These are phyloP conservation scores for Cuculus canorus DNA, from an alignment of 2,797 vertebrate species.

Conservation along the genomic window DNA sequence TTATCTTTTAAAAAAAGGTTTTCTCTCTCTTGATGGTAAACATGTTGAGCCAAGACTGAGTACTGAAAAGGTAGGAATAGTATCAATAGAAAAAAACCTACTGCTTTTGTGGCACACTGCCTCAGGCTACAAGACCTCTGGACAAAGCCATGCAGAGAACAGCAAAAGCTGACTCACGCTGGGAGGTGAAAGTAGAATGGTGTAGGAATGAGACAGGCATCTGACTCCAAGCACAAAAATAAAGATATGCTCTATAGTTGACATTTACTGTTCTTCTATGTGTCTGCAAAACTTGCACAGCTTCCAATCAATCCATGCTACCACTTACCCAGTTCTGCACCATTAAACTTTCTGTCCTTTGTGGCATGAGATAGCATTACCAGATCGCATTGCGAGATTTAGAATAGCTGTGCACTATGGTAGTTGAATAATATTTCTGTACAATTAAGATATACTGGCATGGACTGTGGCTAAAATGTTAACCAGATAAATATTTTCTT, in stretches of 20 bases:
- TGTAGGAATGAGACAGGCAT: not conserved
- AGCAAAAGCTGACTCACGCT: not conserved
- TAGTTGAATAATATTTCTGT: not conserved
- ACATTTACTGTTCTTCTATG: not conserved
- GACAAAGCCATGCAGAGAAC: not conserved
- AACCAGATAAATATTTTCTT: not conserved
- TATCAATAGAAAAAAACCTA: not conserved
- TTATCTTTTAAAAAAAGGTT: not conserved
- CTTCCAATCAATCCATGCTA: not conserved
- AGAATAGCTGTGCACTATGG: rapidly evolving
- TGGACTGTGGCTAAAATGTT: not conserved
- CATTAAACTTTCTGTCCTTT: not conserved
- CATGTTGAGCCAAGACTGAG: not conserved
- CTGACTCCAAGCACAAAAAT: not conserved
- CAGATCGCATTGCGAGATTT: not conserved
- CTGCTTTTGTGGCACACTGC: not conserved
- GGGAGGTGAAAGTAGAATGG: not conserved
- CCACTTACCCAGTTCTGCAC: not conserved
- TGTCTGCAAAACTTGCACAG: not conserved
- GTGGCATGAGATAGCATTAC: rapidly evolving
- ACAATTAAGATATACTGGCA: not conserved
- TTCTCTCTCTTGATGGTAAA: not conserved
- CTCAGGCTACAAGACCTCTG: not conserved
- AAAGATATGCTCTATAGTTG: not conserved
- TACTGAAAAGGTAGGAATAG: not conserved